A percentile compares a stretch with the other conserved stretches of the same genome.
These are phyloP conservation scores for Paragorgia papillata DNA, from an alignment of 92 coral and sea anemone species.

Conservation along the genomic window DNA sequence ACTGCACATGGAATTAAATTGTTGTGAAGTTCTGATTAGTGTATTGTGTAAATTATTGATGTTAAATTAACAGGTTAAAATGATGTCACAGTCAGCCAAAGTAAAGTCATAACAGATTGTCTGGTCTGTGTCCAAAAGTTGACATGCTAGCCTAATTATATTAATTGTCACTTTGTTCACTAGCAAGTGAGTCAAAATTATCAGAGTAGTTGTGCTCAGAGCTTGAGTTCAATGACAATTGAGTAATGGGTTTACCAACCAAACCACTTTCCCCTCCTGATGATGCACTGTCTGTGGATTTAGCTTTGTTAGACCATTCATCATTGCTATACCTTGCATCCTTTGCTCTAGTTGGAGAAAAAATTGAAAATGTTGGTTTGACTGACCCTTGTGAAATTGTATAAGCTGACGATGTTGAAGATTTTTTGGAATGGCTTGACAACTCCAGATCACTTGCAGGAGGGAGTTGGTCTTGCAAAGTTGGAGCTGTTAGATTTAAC, in stretches of 20 bases:
- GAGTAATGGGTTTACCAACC: not conserved
- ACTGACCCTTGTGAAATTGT: not conserved
- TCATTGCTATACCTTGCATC: not conserved
- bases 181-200: slow-evolving; percentile 28
- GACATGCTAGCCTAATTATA: too few species aligned
- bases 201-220: slow-evolving; percentile 7
- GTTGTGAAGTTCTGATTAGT: too few species aligned
- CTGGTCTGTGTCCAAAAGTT: too few species aligned
- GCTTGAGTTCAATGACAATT: not conserved
- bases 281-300: not conserved
- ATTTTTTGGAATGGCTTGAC: not conserved
- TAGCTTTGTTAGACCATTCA: not conserved
- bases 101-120: too few species aligned
- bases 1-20: too few species aligned
- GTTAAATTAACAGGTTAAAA: too few species aligned
- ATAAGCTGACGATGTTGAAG: too few species aligned
- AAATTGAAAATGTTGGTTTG: slow-evolving; percentile 10
- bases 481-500: too few species aligned
- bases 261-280: not conserved
- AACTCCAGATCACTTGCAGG: too few species aligned
- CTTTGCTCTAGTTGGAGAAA: not conserved
- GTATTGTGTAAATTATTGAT: too few species aligned
- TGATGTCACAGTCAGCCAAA: too few species aligned
- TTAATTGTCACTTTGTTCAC: slow-evolving; percentile 15
- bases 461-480: too few species aligned